Conservation (phyloP, 2,797 vertebrate genomes). For the Pachyuromys duprasi region DNA sequence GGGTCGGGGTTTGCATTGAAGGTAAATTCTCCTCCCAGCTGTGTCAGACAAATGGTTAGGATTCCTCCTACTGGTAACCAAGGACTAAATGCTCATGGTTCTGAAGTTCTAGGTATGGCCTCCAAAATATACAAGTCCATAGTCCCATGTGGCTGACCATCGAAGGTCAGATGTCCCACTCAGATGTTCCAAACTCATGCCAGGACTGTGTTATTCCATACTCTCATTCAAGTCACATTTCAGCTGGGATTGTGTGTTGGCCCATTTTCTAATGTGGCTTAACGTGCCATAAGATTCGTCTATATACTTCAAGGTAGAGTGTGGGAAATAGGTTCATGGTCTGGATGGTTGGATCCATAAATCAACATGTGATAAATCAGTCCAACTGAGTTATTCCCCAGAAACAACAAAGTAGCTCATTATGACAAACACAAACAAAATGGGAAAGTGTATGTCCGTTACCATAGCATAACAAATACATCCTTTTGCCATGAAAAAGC, state of each 20-base stretch:
- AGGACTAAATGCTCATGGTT: background rate
- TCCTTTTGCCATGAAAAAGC: background rate
- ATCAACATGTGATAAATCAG: background rate
- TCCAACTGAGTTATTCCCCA: conserved; percentile 36
- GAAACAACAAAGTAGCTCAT: conserved; percentile 31
- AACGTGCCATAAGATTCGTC: conserved; percentile 20
- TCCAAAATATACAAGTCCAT: background rate
- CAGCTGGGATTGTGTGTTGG: background rate
- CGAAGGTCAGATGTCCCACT: background rate
- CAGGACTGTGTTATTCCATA: background rate
- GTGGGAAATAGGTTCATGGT: background rate
- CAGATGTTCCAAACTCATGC: background rate
- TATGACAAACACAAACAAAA: conserved; percentile 22
- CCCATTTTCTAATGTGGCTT: conserved; percentile 24
- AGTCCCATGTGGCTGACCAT: background rate
- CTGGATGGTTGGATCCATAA: background rate
- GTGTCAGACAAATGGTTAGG: background rate
- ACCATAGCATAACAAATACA: background rate
- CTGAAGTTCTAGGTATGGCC: background rate
- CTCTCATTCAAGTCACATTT: conserved; percentile 11
- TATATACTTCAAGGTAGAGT: background rate
- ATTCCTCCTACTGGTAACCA: background rate
- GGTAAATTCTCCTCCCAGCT: conserved; percentile 10
- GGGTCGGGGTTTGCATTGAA: conserved; percentile 42
- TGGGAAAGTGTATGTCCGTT: background rate